Percentiles rank a stretch among this genome's conserved stretches.
Evolutionary conservation across 1,140 invertebrate genomes (phyloP).

Genomic region (Hycleus cichorii): DNA sequence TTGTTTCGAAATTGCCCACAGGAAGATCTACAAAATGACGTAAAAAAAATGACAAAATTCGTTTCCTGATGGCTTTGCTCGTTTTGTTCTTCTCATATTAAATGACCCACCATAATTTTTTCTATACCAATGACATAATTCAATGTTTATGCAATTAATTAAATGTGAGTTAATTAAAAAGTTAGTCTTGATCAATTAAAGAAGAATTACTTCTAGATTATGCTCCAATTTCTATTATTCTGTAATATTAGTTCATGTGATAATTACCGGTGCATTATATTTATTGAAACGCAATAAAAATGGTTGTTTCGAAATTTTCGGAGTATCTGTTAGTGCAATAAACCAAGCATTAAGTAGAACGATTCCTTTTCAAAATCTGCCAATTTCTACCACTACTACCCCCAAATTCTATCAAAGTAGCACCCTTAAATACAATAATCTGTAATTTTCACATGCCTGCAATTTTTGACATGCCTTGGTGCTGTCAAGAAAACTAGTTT

Average conservation of each 20-base stretch:
- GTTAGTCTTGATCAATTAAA: not conserved
- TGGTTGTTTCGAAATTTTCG: constrained; percentile 6
- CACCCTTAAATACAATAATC: too few species aligned
- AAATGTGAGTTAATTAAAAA: not conserved
- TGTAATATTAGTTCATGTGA: too few species aligned
- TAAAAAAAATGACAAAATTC: constrained; percentile 1
- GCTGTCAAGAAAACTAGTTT: too few species aligned
- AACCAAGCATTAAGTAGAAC: constrained; percentile 14
- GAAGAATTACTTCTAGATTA: not conserved
- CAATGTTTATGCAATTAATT: too few species aligned
- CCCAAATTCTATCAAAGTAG: too few species aligned
- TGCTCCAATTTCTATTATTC: not conserved
- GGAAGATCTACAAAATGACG: not conserved
- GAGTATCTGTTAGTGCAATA: constrained; percentile 7
- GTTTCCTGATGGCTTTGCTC: not conserved
- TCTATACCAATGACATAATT: too few species aligned
- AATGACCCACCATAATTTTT: too few species aligned
- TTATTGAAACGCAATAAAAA: constrained; percentile 13
- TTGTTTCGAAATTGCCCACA: not conserved
- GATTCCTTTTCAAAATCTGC: constrained; percentile 1
- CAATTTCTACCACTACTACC: too few species aligned
- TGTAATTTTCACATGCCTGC: too few species aligned
- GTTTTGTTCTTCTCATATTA: too few species aligned
- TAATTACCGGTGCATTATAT: not conserved
- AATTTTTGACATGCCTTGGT: too few species aligned